A percentile compares a stretch with the other conserved stretches of the same genome.
Evolutionary conservation across 2,797 vertebrate species (phyloP).

Genomic region (Gambelia wislizenii): DNA sequence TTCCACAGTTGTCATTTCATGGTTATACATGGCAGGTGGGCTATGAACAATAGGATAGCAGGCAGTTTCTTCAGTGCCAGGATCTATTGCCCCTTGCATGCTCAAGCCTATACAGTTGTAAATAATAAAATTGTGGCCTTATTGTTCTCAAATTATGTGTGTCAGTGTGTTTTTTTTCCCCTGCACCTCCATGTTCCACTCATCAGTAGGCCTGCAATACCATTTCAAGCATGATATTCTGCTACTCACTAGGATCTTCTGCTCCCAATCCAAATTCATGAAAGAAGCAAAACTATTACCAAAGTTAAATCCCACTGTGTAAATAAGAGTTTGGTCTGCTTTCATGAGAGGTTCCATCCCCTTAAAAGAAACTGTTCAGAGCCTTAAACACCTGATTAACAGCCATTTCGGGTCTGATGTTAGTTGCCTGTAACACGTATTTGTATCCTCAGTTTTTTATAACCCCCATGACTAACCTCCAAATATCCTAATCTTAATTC

Average conservation of each 20-base stretch:
- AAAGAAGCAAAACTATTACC: not conserved
- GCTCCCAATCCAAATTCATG: not conserved
- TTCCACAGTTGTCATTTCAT: no score
- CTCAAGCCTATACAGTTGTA: no score
- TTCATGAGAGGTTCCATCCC: constrained; percentile 58
- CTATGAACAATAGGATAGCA: no score
- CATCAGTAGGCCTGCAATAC: no score
- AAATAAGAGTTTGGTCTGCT: not conserved
- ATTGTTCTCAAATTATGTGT: no score
- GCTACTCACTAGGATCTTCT: not conserved
- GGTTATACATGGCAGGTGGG: no score
- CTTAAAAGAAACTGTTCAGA: constrained; percentile 52
- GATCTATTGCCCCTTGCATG: no score
- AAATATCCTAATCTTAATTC: not conserved
- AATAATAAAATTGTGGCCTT: no score
- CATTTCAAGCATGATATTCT: no score
- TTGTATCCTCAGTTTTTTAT: not conserved
- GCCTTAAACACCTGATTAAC: constrained; percentile 10
- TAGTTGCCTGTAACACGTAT: not conserved
- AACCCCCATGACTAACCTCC: not conserved
- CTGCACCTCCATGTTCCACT: no score
- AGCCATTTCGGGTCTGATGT: not conserved
- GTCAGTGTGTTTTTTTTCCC: no score
- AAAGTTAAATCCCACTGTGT: not conserved
- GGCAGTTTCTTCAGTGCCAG: no score